phyloP scores from a whole-genome alignment of 2,888 invertebrate species.

The Pristionchus arcanus region DNA sequence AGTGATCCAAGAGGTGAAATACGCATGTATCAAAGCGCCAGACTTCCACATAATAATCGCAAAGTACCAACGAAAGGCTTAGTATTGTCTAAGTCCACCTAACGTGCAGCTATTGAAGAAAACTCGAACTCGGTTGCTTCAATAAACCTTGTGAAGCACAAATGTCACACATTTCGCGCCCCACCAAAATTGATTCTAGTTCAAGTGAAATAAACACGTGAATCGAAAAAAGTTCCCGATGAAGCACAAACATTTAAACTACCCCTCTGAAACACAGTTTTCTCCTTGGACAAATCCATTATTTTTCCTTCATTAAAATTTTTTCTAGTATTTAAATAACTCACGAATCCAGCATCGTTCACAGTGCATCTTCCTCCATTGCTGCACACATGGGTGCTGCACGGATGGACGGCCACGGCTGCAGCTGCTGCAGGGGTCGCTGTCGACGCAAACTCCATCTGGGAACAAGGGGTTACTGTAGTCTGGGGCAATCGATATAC shows the following conservation, averaged over 20 bases:
- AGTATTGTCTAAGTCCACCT: background rate
- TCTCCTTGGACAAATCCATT: too few relatives aligned
- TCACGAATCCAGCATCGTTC: constrained; percentile 50
- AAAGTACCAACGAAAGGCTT: background rate
- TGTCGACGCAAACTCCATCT: background rate
- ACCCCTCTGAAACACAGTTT: background rate
- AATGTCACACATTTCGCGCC: background rate
- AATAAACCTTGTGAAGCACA: background rate
- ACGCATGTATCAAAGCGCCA: background rate
- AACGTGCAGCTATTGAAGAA: background rate
- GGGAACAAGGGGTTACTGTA: background rate
- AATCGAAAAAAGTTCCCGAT: too few relatives aligned
- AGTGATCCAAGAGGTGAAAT: background rate
- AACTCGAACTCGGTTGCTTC: background rate
- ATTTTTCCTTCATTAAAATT: background rate
- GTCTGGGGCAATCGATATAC: background rate
- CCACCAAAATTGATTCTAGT: too few relatives aligned
- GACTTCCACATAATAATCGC: background rate
- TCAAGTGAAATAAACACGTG: too few relatives aligned
- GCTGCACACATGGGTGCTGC: constrained; percentile 44
- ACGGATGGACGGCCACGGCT: constrained; percentile 48
- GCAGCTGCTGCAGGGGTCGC: background rate
- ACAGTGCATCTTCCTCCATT: constrained; percentile 51
- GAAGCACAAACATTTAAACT: too few relatives aligned
- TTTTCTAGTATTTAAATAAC: background rate